Percentiles rank a stretch among this genome's conserved stretches.
Conservation (phyloP, 2,888 invertebrate genomes). For the Amphipoea lucens region DNA sequence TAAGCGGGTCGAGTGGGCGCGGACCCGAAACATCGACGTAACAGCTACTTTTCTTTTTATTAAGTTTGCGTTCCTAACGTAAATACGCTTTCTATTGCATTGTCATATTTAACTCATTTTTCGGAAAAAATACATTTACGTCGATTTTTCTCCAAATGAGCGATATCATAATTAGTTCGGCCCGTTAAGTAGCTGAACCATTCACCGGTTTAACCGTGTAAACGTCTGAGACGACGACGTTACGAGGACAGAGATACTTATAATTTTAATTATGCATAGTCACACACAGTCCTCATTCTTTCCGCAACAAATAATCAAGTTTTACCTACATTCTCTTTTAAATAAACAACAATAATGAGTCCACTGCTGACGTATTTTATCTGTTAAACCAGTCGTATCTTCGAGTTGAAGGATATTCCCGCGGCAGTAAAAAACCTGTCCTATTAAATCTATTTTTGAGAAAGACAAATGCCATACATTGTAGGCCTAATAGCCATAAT, state of each 20-base stretch:
- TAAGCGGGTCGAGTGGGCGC: too few species aligned
- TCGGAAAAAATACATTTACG: too few species aligned
- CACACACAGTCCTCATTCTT: not conserved
- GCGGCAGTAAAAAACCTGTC: not conserved
- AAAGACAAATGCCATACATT: not conserved
- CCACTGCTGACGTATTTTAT: constrained; percentile 20
- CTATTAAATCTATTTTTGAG: constrained; percentile 17
- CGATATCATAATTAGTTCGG: not conserved
- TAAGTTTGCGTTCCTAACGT: too few species aligned
- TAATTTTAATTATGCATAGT: not conserved
- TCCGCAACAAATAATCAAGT: not conserved
- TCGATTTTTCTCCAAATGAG: too few species aligned
- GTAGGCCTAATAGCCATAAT: not conserved
- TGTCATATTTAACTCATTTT: too few species aligned
- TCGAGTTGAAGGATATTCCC: constrained; percentile 27
- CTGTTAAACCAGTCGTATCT: constrained; percentile 17
- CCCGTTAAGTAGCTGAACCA: too few species aligned
- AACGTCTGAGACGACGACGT: not conserved
- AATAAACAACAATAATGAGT: constrained; percentile 4
- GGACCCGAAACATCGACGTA: too few species aligned
- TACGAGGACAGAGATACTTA: not conserved
- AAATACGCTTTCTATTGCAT: too few species aligned
- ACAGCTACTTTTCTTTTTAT: too few species aligned
- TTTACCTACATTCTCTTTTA: constrained; percentile 8
- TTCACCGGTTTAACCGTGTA: not conserved